Conservation (phyloP, 2,888 invertebrate genomes). For the Drosophila limbata region DNA sequence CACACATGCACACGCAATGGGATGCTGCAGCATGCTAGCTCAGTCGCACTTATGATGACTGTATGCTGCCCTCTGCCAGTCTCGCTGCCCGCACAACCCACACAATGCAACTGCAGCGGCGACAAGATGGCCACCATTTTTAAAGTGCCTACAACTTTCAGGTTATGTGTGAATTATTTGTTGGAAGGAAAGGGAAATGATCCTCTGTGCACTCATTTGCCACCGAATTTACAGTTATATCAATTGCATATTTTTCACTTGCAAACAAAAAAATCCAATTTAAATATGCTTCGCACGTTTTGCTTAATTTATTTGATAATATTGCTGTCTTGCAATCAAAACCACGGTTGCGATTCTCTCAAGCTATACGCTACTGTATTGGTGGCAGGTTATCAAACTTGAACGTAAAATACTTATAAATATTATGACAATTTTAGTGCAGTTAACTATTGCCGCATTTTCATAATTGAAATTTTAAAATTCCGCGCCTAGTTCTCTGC, state of each 20-base stretch:
- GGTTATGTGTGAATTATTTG: slow-evolving; percentile 2
- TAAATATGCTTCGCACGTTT: slow-evolving; percentile 38
- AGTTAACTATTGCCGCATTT: not conserved
- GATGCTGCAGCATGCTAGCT: slow-evolving; percentile 33
- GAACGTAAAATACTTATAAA: not conserved
- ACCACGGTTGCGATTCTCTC: slow-evolving; percentile 2
- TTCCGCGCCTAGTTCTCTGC: slow-evolving; percentile 8
- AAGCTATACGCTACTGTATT: not conserved
- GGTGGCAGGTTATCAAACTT: not conserved
- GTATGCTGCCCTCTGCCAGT: not conserved
- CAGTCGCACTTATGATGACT: not conserved
- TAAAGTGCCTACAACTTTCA: slow-evolving; percentile 5
- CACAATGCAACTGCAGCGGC: not conserved
- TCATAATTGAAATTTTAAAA: not conserved
- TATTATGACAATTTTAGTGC: not conserved
- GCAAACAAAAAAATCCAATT: slow-evolving; percentile 10
- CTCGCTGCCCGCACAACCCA: not conserved
- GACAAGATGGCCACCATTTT: slow-evolving; percentile 22
- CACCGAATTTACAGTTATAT: slow-evolving; percentile 37
- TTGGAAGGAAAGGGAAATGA: not conserved
- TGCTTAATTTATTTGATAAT: slow-evolving; percentile 47
- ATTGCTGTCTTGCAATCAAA: slow-evolving; percentile 41
- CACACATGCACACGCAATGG: slow-evolving; percentile 11
- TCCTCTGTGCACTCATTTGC: not conserved
- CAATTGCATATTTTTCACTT: slow-evolving; percentile 31